Conservation (phyloP, 2,888 invertebrate species). For the Oscheius onirici region DNA sequence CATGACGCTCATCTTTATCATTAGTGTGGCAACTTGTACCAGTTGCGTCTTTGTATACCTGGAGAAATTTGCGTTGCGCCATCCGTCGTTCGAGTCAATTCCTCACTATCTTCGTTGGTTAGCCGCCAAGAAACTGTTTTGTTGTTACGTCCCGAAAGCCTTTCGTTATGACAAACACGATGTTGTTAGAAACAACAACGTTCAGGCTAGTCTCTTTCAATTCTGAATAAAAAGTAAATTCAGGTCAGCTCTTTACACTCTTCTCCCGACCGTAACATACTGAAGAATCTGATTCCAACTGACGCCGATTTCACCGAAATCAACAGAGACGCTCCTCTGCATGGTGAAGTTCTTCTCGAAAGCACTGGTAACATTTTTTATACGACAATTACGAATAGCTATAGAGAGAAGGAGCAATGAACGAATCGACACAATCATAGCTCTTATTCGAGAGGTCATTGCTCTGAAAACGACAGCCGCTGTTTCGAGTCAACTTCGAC, state of each 20-base stretch:
- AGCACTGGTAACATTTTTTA: conserved; percentile 1
- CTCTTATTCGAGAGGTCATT: conserved; percentile 47
- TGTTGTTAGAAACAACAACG: conserved; percentile 59
- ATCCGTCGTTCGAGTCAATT: conserved; percentile 61
- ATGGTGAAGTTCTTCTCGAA: conserved; percentile 43
- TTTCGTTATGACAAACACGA: conserved; percentile 58
- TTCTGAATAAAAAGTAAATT: conserved; percentile 1
- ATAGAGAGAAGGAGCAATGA: conserved; percentile 27
- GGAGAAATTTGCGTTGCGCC: conserved; percentile 67
- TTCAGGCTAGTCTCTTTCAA: conserved; percentile 30
- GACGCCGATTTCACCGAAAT: conserved; percentile 69
- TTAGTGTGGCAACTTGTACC: conserved; percentile 68
- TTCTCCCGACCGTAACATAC: conserved; percentile 57
- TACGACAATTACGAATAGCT: background rate
- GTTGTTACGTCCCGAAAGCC: conserved; percentile 66
- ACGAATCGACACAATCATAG: conserved; percentile 45
- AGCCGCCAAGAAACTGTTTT: conserved; percentile 66
- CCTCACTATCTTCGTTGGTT: conserved; percentile 65
- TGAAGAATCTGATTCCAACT: conserved; percentile 65
- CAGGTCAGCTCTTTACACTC: conserved; percentile 58
- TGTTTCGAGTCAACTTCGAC: conserved; percentile 37
- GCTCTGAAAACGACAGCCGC: conserved; percentile 37
- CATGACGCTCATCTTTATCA: conserved; percentile 67
- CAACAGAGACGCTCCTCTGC: conserved; percentile 59
- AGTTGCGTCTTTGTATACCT: conserved; percentile 67